phyloP scores from a whole-genome alignment of 92 coral and sea anemone species.

The Zoanthus gigantus region DNA sequence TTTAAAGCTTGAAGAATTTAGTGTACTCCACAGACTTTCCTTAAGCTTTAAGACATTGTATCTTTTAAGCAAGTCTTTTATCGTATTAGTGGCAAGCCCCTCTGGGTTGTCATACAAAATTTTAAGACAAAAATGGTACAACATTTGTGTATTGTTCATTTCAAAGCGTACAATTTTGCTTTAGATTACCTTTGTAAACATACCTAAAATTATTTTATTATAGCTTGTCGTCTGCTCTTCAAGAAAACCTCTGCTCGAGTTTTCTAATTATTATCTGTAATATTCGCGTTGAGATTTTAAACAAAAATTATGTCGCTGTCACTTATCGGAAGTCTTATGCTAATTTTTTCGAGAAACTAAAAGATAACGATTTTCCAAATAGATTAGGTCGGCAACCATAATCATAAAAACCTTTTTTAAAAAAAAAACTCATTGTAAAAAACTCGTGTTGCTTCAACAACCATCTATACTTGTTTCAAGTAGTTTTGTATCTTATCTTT shows the following conservation, averaged over 20 bases:
- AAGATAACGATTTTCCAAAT: not conserved
- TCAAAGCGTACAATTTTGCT: constrained; percentile 1
- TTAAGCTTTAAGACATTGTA: not conserved
- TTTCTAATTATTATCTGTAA: not conserved
- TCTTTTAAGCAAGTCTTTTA: not conserved
- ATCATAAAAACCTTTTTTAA: constrained; percentile 1
- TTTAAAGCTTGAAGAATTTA: not conserved
- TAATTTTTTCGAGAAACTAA: not conserved
- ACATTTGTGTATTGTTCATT: constrained; percentile 12
- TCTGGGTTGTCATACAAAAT: constrained; percentile 6
- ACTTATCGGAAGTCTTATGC: constrained; percentile 1
- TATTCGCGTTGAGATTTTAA: not conserved
- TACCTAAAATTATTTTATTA: constrained; percentile 23
- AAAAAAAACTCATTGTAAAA: not conserved
- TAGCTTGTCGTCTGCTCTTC: not conserved
- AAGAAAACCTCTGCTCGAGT: constrained; percentile 17
- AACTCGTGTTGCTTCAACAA: not conserved
- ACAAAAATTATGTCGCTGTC: not conserved
- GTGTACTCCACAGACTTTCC: not conserved
- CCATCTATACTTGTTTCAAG: not conserved
- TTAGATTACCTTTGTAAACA: constrained; percentile 34
- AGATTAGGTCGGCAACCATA: not conserved
- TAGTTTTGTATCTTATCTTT: not conserved
- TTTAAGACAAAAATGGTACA: constrained; percentile 21
- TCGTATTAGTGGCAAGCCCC: not conserved